Conservation (phyloP, 2,113 vertebrate species). For the Myrmophylax atrothorax region DNA sequence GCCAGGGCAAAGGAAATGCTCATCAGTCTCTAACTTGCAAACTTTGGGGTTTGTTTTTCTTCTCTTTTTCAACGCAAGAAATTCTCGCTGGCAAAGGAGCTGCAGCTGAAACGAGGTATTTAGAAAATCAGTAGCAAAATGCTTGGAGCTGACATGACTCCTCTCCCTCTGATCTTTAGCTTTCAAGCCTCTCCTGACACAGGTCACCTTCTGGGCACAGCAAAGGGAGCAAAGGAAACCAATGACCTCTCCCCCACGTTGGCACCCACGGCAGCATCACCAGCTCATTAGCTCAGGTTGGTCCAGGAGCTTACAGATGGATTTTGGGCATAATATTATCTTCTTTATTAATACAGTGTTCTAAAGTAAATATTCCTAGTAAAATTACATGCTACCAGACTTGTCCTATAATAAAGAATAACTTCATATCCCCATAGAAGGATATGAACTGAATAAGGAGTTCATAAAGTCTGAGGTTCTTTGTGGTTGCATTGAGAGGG, state of each 20-base stretch:
- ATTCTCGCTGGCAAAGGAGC: not conserved
- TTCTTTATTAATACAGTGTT: not conserved
- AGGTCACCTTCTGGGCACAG: not conserved
- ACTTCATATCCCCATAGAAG: too few species aligned
- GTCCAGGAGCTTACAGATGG: not conserved
- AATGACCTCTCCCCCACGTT: not conserved
- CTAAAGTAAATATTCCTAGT: not conserved
- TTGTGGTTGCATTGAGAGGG: not conserved
- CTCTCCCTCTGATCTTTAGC: not conserved
- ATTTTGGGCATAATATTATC: not conserved
- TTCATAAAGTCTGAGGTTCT: not conserved
- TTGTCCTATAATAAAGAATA: not conserved
- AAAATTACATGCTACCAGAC: not conserved
- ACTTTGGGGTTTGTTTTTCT: not conserved
- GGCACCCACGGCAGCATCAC: not conserved
- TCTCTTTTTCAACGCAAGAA: not conserved
- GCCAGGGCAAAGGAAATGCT: not conserved
- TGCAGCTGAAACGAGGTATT: not conserved
- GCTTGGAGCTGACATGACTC: not conserved
- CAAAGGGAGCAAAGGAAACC: not conserved
- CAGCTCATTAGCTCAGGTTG: fast-evolving
- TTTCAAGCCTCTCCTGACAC: not conserved
- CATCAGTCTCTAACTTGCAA: not conserved
- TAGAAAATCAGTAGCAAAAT: not conserved
- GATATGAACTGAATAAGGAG: not conserved